Evolutionary conservation across 2,113 vertebrate species (phyloP).

Genomic region (Hystrix brachyura): DNA sequence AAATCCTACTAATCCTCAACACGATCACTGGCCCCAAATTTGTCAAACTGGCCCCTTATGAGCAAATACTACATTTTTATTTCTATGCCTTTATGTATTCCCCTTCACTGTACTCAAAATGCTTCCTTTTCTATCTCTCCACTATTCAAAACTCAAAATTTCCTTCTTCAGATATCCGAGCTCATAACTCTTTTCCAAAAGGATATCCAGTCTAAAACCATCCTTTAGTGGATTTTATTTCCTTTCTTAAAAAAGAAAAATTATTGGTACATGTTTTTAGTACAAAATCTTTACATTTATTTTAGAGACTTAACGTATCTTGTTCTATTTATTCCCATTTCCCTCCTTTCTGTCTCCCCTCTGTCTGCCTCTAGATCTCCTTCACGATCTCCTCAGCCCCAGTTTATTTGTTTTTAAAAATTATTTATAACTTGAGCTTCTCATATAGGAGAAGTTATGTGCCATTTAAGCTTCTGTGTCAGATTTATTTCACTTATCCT

Average conservation of each 20-base stretch:
- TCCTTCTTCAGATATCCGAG: not conserved
- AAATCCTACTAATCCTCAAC: not conserved
- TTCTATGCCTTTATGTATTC: not conserved
- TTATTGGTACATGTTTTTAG: not conserved
- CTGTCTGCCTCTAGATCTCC: not conserved
- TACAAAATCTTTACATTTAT: not conserved
- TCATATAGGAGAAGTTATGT: not conserved
- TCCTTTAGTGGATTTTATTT: not conserved
- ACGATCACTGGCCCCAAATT: not conserved
- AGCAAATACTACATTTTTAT: constrained; percentile 23
- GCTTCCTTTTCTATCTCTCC: not conserved
- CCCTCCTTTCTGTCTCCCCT: not conserved
- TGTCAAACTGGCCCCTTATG: constrained; percentile 5
- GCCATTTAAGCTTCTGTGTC: not conserved
- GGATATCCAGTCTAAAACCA: not conserved
- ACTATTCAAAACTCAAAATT: constrained; percentile 12
- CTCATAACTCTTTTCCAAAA: not conserved
- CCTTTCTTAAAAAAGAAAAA: not conserved
- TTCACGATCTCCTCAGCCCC: not conserved
- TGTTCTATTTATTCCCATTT: not conserved
- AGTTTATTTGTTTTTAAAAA: not conserved
- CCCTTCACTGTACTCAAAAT: constrained; percentile 4
- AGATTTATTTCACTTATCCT: not conserved
- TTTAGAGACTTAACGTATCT: not conserved
- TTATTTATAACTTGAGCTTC: not conserved